Evolutionary conservation across 2,888 invertebrate species (phyloP), one percentile per base, ranked within the genome.

Genomic region (Platypus cylindrus): DNA sequence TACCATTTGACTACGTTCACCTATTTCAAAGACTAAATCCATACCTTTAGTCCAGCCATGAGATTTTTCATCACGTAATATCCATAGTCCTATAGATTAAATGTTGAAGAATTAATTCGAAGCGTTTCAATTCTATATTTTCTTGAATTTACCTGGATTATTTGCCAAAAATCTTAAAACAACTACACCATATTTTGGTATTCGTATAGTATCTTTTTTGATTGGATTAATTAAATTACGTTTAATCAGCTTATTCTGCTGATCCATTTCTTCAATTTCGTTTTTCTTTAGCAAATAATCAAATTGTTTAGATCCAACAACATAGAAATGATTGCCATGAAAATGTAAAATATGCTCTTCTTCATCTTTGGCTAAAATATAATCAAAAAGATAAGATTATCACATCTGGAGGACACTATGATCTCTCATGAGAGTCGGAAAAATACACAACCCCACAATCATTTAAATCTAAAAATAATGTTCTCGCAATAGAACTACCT

Each of bases 51-150:
- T 78, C 73, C 81, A 78, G 45, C 79, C 76, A 13, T 71, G 67
- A 1, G 79, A 73, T 32, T 76, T 68, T 54, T 83, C 82, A 47
- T 84, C 83, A 46, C 83, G 73, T 56, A 85, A 67, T 59, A 85
- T 69, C 85, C 85, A 85, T 48, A 75, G 80, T 9, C 84, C 84
- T 75, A 48, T 27, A 59, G n/a, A n/a, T n/a, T n/a, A n/a, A n/a
- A n/a, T n/a, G n/a, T n/a, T n/a, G n/a, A n/a, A n/a, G n/a, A n/a
- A n/a, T n/a, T n/a, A n/a, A 20, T 20, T 5, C 9, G 5, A 20
- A 20, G 20, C 5, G 5, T 7, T 20, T 7, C 20, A 7, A 9
- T 20, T 20, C 9, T 7, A 9, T 9, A 7, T 7, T 20, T 20
- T 20, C 9, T 20, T 5, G 5, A 20, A 29, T 46, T 55, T 57